Percentiles rank a stretch among this genome's conserved stretches.
These are phyloP conservation scores for Anarrhichthys ocellatus DNA, from an alignment of 2,113 vertebrate species.

Conservation along the genomic window DNA sequence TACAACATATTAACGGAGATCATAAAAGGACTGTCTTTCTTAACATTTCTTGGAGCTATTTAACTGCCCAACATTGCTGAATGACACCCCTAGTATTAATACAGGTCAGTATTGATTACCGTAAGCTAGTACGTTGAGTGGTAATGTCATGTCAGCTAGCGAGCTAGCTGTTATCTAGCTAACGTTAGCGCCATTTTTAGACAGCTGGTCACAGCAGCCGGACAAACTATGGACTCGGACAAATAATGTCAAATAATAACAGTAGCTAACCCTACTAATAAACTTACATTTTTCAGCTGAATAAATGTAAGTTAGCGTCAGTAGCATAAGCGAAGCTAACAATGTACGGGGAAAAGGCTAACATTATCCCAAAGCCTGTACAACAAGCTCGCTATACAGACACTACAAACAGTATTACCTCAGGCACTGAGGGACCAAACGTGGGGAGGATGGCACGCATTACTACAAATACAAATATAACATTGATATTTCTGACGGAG, in stretches of 20 bases:
- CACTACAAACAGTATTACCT: not conserved
- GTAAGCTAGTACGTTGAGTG: not conserved
- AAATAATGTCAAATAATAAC: not conserved
- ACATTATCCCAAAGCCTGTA: accelerated
- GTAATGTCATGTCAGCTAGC: not conserved
- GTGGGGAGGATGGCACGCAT: not conserved
- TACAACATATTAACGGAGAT: not conserved
- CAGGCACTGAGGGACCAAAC: not conserved
- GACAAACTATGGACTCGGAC: not conserved
- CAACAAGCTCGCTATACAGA: not conserved
- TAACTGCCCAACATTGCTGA: not conserved
- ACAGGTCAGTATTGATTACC: not conserved
- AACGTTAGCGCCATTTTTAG: not conserved
- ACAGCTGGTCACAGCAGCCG: not conserved
- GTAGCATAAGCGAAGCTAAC: constrained; percentile 34
- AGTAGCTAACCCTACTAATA: accelerated
- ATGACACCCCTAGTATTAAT: too few species aligned
- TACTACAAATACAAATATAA: not conserved
- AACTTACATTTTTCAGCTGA: too few species aligned
- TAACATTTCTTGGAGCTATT: not conserved
- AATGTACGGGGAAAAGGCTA: not conserved
- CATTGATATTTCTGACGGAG: not conserved
- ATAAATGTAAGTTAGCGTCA: not conserved
- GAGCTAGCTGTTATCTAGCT: not conserved
- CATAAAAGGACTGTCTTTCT: not conserved